Conservation (phyloP, 2,797 vertebrate genomes). For the Scarus forsteni region DNA sequence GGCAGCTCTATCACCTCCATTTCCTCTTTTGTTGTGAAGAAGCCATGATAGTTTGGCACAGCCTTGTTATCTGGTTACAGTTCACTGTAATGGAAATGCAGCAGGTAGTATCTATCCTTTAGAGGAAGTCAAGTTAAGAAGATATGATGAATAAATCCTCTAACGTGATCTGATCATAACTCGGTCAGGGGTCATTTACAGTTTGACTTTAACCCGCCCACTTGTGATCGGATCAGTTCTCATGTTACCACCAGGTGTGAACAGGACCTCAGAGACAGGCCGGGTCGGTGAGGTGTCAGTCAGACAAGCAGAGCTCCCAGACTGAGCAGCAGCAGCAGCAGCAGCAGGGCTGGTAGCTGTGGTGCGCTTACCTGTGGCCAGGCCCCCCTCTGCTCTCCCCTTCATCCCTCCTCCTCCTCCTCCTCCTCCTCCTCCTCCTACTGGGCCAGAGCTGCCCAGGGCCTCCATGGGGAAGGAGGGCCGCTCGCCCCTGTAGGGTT, state of each 20-base stretch:
- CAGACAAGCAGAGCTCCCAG: conserved; percentile 68
- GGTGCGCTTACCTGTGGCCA: conserved; percentile 93
- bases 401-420: conserved; percentile 92
- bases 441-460: conserved; percentile 83
- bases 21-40: too few relatives aligned
- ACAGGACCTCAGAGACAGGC: conserved; percentile 25
- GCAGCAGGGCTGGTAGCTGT: conserved; percentile 66
- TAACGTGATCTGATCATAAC: too few relatives aligned
- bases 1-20: too few relatives aligned
- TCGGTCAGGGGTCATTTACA: too few relatives aligned
- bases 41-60: too few relatives aligned
- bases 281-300: conserved; percentile 47
- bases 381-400: conserved; percentile 95
- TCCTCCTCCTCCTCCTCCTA: conserved; percentile 79
- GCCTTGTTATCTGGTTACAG: too few relatives aligned
- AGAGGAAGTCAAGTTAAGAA: too few relatives aligned
- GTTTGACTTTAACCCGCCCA: neutral
- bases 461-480: conserved; percentile 92
- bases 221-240: neutral
- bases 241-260: neutral
- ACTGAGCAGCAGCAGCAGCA: conserved; percentile 46
- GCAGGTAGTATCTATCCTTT: too few relatives aligned
- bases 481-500: conserved; percentile 97
- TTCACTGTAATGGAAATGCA: too few relatives aligned
- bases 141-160: too few relatives aligned